Conservation (phyloP, 2,797 vertebrate species). For the Dendrocincla tyrannina region DNA sequence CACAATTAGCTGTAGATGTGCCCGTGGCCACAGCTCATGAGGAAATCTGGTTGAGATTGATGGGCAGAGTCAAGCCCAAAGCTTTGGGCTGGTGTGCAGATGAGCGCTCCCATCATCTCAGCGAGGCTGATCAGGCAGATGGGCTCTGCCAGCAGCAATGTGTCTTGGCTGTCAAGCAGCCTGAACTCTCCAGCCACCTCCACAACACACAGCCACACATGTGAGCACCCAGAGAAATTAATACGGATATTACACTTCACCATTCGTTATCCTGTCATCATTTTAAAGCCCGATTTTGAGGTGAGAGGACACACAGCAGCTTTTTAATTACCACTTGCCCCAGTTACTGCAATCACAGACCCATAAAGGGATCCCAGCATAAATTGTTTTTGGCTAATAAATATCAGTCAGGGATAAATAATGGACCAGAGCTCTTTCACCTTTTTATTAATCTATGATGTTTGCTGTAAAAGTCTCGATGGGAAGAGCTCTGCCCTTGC, state of each 20-base stretch:
- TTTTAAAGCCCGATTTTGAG: background rate
- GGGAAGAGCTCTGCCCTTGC: background rate
- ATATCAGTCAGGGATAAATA: slow-evolving; percentile 30
- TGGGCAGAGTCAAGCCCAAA: background rate
- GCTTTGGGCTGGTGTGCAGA: background rate
- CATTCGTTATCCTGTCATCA: background rate
- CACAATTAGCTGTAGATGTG: background rate
- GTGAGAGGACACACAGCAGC: background rate
- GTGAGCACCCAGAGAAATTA: background rate
- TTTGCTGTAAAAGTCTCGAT: background rate
- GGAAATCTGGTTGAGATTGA: background rate
- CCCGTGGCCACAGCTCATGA: background rate
- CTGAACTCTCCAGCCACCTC: background rate
- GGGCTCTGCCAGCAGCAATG: background rate
- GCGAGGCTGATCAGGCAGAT: background rate
- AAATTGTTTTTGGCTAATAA: slow-evolving; percentile 26
- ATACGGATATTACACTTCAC: background rate
- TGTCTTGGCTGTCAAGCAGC: background rate
- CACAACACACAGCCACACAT: background rate
- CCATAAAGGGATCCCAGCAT: background rate
- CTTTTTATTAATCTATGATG: slow-evolving; percentile 13
- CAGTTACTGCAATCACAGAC: slow-evolving; percentile 12
- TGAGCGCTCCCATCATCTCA: background rate
- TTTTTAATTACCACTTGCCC: slow-evolving; percentile 31
- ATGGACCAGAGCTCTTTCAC: slow-evolving; percentile 13